Evolutionary conservation across 2,888 invertebrate genomes (phyloP).

Genomic region (Thyatira batis): DNA sequence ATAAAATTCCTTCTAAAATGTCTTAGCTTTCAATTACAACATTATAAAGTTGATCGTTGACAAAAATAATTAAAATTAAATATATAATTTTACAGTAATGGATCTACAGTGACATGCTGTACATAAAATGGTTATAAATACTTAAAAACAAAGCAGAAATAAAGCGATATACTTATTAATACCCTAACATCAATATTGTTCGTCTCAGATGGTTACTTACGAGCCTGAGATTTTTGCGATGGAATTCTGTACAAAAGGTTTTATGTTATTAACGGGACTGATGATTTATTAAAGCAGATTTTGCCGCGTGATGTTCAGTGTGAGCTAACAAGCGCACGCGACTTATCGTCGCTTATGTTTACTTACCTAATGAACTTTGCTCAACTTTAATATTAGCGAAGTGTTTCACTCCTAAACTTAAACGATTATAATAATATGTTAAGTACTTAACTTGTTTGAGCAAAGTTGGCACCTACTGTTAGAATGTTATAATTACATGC

Average conservation of each 20-base stretch:
- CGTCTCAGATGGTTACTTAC: background rate
- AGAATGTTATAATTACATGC: background rate
- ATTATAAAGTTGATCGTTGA: background rate
- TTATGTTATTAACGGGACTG: constrained; percentile 57
- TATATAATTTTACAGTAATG: background rate
- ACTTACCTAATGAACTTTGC: background rate
- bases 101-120: background rate
- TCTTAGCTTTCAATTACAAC: too few relatives aligned
- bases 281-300: constrained; percentile 58
- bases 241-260: constrained; percentile 57
- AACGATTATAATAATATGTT: background rate
- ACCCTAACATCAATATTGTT: background rate
- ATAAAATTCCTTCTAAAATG: too few relatives aligned
- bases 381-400: background rate
- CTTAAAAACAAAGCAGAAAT: background rate
- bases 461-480: background rate
- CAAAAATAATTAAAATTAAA: background rate
- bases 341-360: too few relatives aligned
- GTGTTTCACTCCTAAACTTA: background rate
- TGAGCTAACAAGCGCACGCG: constrained; percentile 18
- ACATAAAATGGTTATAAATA: background rate
- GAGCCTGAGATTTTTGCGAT: constrained; percentile 53
- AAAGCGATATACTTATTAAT: background rate
- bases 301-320: constrained; percentile 44
- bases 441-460: background rate